phyloP scores from a whole-genome alignment of 2,797 vertebrate species.

The Chrosomus eos region DNA sequence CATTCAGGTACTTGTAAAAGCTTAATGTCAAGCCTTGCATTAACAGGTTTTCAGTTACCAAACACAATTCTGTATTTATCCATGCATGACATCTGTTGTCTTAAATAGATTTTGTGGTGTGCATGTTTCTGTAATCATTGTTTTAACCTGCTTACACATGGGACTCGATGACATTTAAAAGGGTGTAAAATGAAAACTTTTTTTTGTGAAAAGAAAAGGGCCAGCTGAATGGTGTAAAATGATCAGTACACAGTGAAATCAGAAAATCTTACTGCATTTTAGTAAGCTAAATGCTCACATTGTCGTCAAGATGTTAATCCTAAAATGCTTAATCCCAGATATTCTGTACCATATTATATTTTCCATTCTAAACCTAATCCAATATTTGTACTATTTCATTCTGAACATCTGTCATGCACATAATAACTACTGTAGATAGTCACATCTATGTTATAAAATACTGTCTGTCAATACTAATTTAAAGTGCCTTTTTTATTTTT shows the following conservation, averaged over 20 bases:
- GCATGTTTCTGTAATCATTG: conserved; percentile 11
- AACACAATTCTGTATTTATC: neutral
- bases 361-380: neutral
- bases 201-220: neutral
- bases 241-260: neutral
- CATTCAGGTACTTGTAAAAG: neutral
- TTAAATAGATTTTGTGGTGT: conserved; percentile 27
- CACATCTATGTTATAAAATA: conserved; percentile 2
- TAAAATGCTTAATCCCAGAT: conserved; percentile 1
- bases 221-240: neutral
- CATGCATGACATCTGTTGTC: conserved; percentile 16
- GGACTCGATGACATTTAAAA: neutral
- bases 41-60: neutral
- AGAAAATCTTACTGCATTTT: neutral
- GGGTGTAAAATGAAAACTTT: neutral
- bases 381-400: conserved; percentile 29
- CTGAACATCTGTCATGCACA: conserved; percentile 47
- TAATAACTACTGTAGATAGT: conserved; percentile 26
- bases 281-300: neutral
- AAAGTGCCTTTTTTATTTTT: conserved; percentile 81
- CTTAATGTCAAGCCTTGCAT: conserved; percentile 13
- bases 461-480: conserved; percentile 64
- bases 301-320: conserved; percentile 4
- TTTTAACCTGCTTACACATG: neutral
- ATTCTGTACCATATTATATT: neutral